A percentile compares a stretch with the other conserved stretches of the same genome.
Evolutionary conservation across 2,113 vertebrate genomes (phyloP).

Genomic region (Thunnus thynnus): DNA sequence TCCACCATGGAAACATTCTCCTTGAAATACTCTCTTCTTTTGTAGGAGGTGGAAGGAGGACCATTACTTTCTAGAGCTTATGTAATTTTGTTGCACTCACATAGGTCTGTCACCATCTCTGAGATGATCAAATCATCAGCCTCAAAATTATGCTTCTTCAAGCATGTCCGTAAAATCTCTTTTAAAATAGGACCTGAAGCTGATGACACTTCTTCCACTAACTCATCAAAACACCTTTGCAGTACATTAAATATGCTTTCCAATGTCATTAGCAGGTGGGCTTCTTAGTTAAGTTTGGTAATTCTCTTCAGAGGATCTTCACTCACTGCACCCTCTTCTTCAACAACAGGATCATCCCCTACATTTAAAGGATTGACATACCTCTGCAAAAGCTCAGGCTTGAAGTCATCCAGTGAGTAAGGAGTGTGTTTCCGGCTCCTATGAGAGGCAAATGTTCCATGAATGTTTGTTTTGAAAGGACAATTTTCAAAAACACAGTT

Average conservation of each 20-base stretch:
- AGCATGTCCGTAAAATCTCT: too few relatives aligned
- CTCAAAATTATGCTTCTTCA: too few relatives aligned
- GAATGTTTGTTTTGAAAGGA: slow-evolving; percentile 43
- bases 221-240: too few relatives aligned
- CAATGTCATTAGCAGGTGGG: slow-evolving; percentile 30
- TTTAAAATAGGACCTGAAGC: too few relatives aligned
- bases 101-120: neutral
- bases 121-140: too few relatives aligned
- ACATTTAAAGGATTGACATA: slow-evolving; percentile 31
- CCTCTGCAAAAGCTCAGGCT: slow-evolving; percentile 26
- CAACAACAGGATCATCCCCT: slow-evolving; percentile 3
- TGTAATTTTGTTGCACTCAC: neutral
- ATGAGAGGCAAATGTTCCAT: slow-evolving; percentile 48
- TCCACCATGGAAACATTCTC: slow-evolving; percentile 2
- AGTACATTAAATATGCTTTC: too few relatives aligned
- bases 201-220: too few relatives aligned
- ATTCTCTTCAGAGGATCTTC: slow-evolving; percentile 13
- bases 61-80: neutral
- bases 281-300: slow-evolving; percentile 22
- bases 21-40: slow-evolving; percentile 22
- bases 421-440: slow-evolving; percentile 51
- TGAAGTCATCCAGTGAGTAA: slow-evolving; percentile 33
- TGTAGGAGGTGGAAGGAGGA: slow-evolving; percentile 13
- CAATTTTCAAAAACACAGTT: slow-evolving; percentile 51
- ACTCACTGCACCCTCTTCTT: slow-evolving; percentile 19